Evolutionary conservation across 2,888 invertebrate species (phyloP), one percentile per base, ranked within the genome.

Genomic region (Drosophila rellima): DNA sequence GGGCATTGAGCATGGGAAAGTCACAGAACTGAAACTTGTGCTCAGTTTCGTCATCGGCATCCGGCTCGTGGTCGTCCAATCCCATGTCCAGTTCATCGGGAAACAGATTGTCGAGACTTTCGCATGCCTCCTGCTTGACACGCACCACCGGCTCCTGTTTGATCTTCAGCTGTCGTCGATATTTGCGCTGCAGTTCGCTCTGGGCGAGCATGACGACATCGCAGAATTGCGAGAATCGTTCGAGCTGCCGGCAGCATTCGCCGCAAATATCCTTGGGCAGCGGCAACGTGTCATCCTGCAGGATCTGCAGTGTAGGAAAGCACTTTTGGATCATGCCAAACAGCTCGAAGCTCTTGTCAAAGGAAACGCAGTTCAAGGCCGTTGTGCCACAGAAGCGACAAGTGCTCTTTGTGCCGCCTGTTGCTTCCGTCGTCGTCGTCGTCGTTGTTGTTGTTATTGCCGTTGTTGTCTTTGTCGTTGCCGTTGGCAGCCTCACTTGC

Each of bases 271-370:
- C 90, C 67, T 92, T 92, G 1, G 92, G 91, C 39, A 92, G 67
- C 4, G 86, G 91, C 20, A 92, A 63, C 8, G 82, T 86, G 52
- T 92, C 93, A 33, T 92, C 91, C 48, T 91, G 87, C 40, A 91
- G 88, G 29, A 92, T 91, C 57, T 92, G 92, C 1, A 92, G 70
- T 0, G 92, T 91, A 6, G 92, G 92, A 67, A 92, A 92, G 52
- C 92, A 92, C 70, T 92, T 92, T 55, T 92, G 92, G 29, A 92
- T 87, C 90, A 92, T 90, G 8, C 90, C 91, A 54, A 91, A 92
- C 0, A 92, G 80, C 73, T 92, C 92, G 23, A 90, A 91, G 51
- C 91, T 92, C 11, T 89, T 90, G 0, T 91, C 87, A 39, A 92
- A 92, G 0, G 91, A 91, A 0, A 90, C 90, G 74, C 89, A 55